These are phyloP conservation scores for Platichthys flesus DNA, from an alignment of 2,113 vertebrate species.

Conservation along the genomic window DNA sequence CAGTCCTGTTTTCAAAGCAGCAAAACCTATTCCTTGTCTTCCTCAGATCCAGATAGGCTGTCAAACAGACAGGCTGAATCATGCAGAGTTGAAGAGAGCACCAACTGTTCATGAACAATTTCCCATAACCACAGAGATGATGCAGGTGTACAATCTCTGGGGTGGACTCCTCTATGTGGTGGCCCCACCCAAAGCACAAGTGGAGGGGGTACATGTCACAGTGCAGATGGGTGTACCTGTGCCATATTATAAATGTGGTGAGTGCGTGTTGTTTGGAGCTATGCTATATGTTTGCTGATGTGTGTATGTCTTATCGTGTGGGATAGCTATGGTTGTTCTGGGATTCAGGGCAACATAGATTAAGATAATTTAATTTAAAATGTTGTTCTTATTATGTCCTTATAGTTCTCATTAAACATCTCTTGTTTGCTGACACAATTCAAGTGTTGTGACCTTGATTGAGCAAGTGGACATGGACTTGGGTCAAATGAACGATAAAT, in stretches of 20 bases:
- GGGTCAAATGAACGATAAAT: too few species aligned
- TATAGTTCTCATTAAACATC: too few species aligned
- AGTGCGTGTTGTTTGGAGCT: not conserved
- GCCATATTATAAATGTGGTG: constrained; percentile 83
- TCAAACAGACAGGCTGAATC: constrained; percentile 77
- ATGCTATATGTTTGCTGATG: not conserved
- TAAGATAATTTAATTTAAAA: too few species aligned
- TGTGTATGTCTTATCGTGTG: not conserved
- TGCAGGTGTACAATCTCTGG: constrained; percentile 79
- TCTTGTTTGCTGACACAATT: too few species aligned
- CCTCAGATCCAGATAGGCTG: constrained; percentile 82
- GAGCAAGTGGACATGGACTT: too few species aligned
- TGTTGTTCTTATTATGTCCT: not conserved
- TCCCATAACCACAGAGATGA: constrained; percentile 57
- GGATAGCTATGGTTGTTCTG: not conserved
- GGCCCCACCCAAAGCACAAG: constrained; percentile 69
- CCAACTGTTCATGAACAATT: constrained; percentile 69
- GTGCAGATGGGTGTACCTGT: constrained; percentile 76
- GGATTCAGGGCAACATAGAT: too few species aligned
- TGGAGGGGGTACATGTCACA: constrained; percentile 49
- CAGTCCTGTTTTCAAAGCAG: not conserved
- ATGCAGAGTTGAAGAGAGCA: constrained; percentile 61
- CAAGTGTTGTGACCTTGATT: too few species aligned
- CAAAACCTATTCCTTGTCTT: not conserved
- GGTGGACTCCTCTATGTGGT: constrained; percentile 82